Percentiles rank a stretch among this genome's conserved stretches.
These are phyloP conservation scores for Dipodomys spectabilis DNA, from an alignment of 2,113 vertebrate genomes.

Conservation along the genomic window DNA sequence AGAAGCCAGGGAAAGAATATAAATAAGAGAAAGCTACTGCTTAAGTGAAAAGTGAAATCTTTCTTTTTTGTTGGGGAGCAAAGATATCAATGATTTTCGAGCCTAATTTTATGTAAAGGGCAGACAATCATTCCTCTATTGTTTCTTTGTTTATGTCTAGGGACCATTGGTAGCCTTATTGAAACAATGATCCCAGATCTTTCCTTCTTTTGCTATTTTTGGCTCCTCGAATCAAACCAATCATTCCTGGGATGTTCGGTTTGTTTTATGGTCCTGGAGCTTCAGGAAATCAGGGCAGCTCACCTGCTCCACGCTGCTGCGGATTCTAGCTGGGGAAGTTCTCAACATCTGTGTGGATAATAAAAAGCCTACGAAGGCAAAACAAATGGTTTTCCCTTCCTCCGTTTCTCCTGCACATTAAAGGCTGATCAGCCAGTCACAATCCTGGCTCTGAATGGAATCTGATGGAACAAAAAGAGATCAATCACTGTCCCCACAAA, in stretches of 20 bases:
- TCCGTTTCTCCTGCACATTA: slow-evolving; percentile 69
- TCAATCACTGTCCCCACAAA: slow-evolving; percentile 56
- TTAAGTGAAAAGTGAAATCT: not conserved
- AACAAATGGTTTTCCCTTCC: slow-evolving; percentile 76
- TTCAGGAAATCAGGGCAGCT: slow-evolving; percentile 66
- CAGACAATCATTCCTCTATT: slow-evolving; percentile 13
- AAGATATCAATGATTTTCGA: slow-evolving; percentile 46
- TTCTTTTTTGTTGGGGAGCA: slow-evolving; percentile 39
- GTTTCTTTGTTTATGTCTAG: slow-evolving; percentile 15
- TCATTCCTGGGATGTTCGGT: slow-evolving; percentile 72
- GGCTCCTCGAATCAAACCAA: slow-evolving; percentile 70
- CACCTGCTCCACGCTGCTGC: slow-evolving; percentile 63
- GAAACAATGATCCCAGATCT: slow-evolving; percentile 47
- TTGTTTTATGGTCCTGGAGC: slow-evolving; percentile 75
- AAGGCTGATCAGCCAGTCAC: slow-evolving; percentile 69
- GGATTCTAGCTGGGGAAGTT: slow-evolving; percentile 70
- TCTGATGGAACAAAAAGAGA: slow-evolving; percentile 57
- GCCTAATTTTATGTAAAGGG: slow-evolving; percentile 50
- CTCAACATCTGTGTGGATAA: slow-evolving; percentile 79
- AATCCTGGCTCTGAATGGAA: slow-evolving; percentile 62
- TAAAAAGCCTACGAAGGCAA: slow-evolving; percentile 69
- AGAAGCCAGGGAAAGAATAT: slow-evolving; percentile 29
- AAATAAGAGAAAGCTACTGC: slow-evolving; percentile 10
- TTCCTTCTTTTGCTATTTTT: slow-evolving; percentile 70
- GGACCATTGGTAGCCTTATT: not conserved